A percentile compares a stretch with the other conserved stretches of the same genome.
These are phyloP conservation scores for Aulostomus chinensis DNA, from an alignment of 2,797 vertebrate genomes.

Conservation along the genomic window DNA sequence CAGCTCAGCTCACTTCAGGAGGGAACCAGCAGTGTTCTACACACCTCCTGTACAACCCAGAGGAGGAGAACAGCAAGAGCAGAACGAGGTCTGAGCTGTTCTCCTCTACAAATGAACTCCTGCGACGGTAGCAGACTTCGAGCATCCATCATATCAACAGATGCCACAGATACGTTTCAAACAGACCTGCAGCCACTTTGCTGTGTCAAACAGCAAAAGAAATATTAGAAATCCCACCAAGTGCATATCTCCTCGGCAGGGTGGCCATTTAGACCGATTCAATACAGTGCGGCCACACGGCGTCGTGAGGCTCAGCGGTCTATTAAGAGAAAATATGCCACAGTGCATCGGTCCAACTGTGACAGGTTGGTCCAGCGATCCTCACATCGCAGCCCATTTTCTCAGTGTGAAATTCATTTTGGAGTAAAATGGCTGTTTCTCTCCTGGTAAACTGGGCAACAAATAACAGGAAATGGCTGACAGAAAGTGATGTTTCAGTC, in stretches of 20 bases:
- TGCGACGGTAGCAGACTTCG: not conserved
- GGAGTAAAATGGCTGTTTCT: conserved; percentile 25
- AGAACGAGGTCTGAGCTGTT: no score
- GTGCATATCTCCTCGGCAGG: conserved; percentile 19
- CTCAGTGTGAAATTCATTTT: conserved; percentile 39
- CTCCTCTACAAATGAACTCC: no score
- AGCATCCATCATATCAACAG: conserved; percentile 17
- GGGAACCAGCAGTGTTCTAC: no score
- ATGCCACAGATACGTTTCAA: conserved; percentile 32
- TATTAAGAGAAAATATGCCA: conserved; percentile 51
- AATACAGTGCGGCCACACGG: conserved; percentile 26
- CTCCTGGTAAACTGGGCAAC: conserved; percentile 26
- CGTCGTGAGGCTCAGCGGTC: conserved; percentile 19
- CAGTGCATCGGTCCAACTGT: conserved; percentile 42
- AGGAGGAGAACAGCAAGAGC: no score
- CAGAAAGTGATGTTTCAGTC: conserved; percentile 16
- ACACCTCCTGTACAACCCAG: no score
- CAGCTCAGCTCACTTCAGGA: no score
- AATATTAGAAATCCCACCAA: conserved; percentile 32
- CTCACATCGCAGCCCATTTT: conserved; percentile 41
- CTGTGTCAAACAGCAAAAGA: conserved; percentile 26
- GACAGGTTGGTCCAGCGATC: conserved; percentile 52
- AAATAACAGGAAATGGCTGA: conserved; percentile 26
- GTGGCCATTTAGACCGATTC: conserved; percentile 38
- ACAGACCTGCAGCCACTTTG: conserved; percentile 42